These are phyloP conservation scores for Neodon shergylaensis DNA, from an alignment of 2,113 vertebrate genomes.

Conservation along the genomic window DNA sequence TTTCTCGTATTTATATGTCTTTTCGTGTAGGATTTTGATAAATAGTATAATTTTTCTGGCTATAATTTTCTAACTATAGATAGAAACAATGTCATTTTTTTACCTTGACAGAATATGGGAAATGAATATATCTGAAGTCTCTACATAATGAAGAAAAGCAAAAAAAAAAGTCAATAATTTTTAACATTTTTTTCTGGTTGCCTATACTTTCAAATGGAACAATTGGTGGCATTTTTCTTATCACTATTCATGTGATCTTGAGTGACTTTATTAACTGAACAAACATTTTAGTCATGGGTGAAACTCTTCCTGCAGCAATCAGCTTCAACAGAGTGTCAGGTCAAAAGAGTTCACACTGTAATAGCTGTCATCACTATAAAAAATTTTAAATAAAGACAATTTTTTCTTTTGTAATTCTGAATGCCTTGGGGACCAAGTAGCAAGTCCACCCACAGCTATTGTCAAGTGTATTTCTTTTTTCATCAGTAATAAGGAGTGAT, in stretches of 20 bases:
- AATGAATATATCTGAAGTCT: constrained; percentile 26
- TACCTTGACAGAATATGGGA: constrained; percentile 47
- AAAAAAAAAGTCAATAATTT: constrained; percentile 59
- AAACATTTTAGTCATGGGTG: constrained; percentile 66
- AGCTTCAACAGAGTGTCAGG: constrained; percentile 43
- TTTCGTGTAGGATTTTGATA: constrained; percentile 45
- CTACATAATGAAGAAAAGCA: constrained; percentile 48
- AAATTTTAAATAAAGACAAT: constrained; percentile 71
- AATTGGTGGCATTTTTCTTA: constrained; percentile 52
- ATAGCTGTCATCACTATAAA: constrained; percentile 62
- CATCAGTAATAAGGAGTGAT: constrained; percentile 71
- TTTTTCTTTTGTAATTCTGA: constrained; percentile 72
- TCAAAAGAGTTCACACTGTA: constrained; percentile 59
- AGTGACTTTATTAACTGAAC: constrained; percentile 69
- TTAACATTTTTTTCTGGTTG: constrained; percentile 57
- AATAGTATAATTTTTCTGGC: constrained; percentile 52
- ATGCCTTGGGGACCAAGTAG: constrained; percentile 73
- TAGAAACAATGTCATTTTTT: constrained; percentile 50
- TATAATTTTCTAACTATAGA: constrained; percentile 58
- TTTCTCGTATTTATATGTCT: constrained; percentile 53
- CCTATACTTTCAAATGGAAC: constrained; percentile 44
- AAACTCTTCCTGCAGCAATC: constrained; percentile 50
- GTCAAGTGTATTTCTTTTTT: constrained; percentile 77
- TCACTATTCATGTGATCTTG: constrained; percentile 22
- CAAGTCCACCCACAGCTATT: constrained; percentile 77